Evolutionary conservation across 2,113 vertebrate genomes (phyloP), one percentile per base, ranked within the genome.

Genomic region (Podarcis cretensis): DNA sequence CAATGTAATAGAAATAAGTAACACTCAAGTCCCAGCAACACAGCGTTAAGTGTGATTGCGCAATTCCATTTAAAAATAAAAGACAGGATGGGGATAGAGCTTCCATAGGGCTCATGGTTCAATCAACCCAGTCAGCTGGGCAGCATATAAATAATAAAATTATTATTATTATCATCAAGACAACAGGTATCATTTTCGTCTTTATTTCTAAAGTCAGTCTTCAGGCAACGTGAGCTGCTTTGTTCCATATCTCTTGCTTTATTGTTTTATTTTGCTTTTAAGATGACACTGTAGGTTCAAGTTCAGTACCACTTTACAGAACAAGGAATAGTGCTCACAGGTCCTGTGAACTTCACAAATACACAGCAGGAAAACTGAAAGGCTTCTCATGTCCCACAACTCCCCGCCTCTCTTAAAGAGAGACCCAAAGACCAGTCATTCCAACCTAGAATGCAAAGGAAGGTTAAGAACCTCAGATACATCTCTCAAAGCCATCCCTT

Each of bases 221-320:
- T 80, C 84, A 94, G 92, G 78, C 57, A 83, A 65, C 90, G 1
- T 80, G 90, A 90, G 81, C 80, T 1, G 0, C 5, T 91, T 66
- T 84, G 91, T 88, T 95, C 94, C 48, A 0, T 80, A 93, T 91
- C 93, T 95, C 90, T 95, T 92, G 90, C 90, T 96, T 96, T 96
- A 96, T 96, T 96, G 20, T 85, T 86, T 85, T 35, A 93, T 95
- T 95, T 92, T 82, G 93, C 43, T 94, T 89, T 89, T 81, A 93
- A 95, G 94, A 95, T 94, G 94, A 96, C 93, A 96, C 91, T 85
- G 95, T 92, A 93, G 63, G 91, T 91, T 95, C 87, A 91, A 92
- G 89, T 92, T 89, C 3, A 84, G 93, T 91, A 96, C 92, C 94
- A 92, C 89, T 95, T 92, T 80, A 95, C 91, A 94, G 93, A 94